Evolutionary conservation across 2,888 invertebrate species (phyloP).

Genomic region (Leptarthrus brevirostris): DNA sequence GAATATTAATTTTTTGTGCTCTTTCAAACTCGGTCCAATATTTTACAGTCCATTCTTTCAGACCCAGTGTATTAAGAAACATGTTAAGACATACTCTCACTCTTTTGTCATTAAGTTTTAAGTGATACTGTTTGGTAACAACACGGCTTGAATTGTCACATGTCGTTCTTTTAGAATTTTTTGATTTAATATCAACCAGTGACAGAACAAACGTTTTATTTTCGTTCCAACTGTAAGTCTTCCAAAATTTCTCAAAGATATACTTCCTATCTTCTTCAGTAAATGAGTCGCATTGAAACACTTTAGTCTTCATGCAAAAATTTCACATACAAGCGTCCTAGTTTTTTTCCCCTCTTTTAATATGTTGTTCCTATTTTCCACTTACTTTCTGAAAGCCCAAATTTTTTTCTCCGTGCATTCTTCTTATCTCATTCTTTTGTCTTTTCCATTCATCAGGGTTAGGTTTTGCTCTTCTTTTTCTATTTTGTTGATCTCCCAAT

Average conservation of each 20-base stretch:
- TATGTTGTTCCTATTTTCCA: background rate
- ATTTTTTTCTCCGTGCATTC: background rate
- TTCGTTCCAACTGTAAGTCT: background rate
- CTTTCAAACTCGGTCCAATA: background rate
- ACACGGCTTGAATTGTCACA: background rate
- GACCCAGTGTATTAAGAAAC: background rate
- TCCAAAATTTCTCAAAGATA: background rate
- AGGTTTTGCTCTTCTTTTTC: background rate
- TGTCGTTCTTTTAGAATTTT: background rate
- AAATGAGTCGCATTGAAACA: background rate
- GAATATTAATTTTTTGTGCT: background rate
- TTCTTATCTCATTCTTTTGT: background rate
- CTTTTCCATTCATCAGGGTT: background rate
- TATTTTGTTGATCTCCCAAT: background rate
- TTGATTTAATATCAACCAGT: background rate
- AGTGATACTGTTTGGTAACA: background rate
- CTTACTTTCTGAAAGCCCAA: background rate
- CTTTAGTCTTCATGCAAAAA: background rate
- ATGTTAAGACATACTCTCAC: background rate
- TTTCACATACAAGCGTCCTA: background rate
- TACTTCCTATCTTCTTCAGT: background rate
- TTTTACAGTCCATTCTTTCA: background rate
- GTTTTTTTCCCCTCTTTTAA: background rate
- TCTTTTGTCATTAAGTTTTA: background rate
- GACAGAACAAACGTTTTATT: background rate